Conservation (phyloP, 2,888 invertebrate genomes). For the Copidosoma aretas region DNA sequence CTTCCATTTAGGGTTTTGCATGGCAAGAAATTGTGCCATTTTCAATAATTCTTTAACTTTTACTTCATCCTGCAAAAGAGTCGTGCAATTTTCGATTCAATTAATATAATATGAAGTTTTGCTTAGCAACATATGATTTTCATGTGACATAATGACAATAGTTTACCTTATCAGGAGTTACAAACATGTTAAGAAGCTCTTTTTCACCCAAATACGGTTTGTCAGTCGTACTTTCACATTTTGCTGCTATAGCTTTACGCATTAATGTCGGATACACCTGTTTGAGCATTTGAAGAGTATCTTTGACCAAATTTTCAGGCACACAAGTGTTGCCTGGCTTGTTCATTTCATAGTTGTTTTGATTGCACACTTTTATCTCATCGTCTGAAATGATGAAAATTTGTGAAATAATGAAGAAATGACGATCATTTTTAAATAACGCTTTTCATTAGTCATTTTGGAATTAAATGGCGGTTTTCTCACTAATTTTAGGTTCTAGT, state of each 20-base stretch:
- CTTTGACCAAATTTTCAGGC: constrained; percentile 68
- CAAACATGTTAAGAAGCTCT: constrained; percentile 69
- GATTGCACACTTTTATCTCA: constrained; percentile 67
- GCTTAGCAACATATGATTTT: neutral
- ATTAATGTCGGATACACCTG: constrained; percentile 72
- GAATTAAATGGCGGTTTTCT: no score
- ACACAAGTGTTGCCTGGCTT: constrained; percentile 73
- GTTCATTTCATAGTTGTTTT: constrained; percentile 64
- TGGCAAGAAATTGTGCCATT: constrained; percentile 73
- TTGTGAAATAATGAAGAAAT: constrained; percentile 40
- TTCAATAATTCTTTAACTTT: constrained; percentile 67
- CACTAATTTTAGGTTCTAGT: no score
- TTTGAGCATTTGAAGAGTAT: constrained; percentile 71
- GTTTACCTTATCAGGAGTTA: constrained; percentile 48
- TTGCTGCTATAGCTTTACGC: constrained; percentile 66
- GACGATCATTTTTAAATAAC: constrained; percentile 10
- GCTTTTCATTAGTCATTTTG: no score
- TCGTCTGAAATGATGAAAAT: constrained; percentile 56
- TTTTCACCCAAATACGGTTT: constrained; percentile 70
- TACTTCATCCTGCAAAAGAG: constrained; percentile 59
- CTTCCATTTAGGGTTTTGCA: constrained; percentile 78
- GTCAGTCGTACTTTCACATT: constrained; percentile 66
- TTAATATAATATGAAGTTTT: neutral
- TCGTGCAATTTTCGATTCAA: neutral
- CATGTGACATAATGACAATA: constrained; percentile 1